Conservation (phyloP, 2,888 invertebrate genomes). For the Brachyptera risi region DNA sequence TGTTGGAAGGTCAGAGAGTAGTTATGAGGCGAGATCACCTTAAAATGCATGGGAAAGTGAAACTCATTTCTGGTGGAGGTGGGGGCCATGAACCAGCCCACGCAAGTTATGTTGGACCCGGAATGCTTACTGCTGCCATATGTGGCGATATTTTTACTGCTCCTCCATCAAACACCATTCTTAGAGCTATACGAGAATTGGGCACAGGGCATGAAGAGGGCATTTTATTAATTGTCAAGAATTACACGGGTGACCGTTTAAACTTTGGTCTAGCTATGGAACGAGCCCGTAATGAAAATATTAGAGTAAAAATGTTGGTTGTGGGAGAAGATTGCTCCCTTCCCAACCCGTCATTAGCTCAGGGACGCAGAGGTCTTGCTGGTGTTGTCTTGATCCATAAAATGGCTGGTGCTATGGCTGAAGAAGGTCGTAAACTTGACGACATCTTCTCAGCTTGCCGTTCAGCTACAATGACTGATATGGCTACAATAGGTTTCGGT, state of each 20-base stretch:
- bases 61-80: slow-evolving; percentile 50
- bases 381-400: slow-evolving; percentile 46
- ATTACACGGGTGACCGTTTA: slow-evolving; percentile 74
- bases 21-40: slow-evolving; percentile 34
- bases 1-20: slow-evolving; percentile 26
- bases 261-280: slow-evolving; percentile 80
- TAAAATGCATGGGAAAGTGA: slow-evolving; percentile 33
- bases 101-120: slow-evolving; percentile 50
- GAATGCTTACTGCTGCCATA: slow-evolving; percentile 51
- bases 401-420: slow-evolving; percentile 51
- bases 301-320: slow-evolving; percentile 48
- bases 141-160: slow-evolving; percentile 42
- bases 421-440: slow-evolving; percentile 44
- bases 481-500: slow-evolving; percentile 67
- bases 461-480: slow-evolving; percentile 38
- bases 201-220: slow-evolving; percentile 44
- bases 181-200: slow-evolving; percentile 25
- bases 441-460: slow-evolving; percentile 39
- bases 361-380: slow-evolving; percentile 49
- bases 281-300: slow-evolving; percentile 58
- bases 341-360: slow-evolving; percentile 44
- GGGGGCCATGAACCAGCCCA: slow-evolving; percentile 53
- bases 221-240: slow-evolving; percentile 65
- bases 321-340: slow-evolving; percentile 34
- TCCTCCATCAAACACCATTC: slow-evolving; percentile 23